These are phyloP conservation scores for Conus ventricosus DNA, from an alignment of 1,140 invertebrate genomes.

Conservation along the genomic window DNA sequence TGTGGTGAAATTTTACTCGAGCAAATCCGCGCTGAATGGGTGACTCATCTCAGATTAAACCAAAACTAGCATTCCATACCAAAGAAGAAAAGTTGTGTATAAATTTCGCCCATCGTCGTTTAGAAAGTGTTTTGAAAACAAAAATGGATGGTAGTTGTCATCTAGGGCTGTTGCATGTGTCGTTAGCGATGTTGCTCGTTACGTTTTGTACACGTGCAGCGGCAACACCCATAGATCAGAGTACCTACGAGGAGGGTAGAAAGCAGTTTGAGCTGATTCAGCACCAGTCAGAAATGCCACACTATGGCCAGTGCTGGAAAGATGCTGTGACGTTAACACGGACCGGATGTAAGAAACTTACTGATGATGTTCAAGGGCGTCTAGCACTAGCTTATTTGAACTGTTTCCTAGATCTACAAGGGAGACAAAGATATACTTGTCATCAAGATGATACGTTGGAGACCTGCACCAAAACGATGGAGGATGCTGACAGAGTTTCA, in stretches of 20 bases:
- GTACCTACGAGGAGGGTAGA: slow-evolving; percentile 59
- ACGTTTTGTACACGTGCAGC: not conserved
- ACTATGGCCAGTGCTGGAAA: slow-evolving; percentile 81
- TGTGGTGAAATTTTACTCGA: no score
- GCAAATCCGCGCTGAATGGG: no score
- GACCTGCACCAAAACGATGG: slow-evolving; percentile 79
- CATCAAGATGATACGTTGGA: slow-evolving; percentile 68
- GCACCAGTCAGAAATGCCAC: slow-evolving; percentile 72
- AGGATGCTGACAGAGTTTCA: slow-evolving; percentile 79
- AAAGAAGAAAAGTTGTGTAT: no score
- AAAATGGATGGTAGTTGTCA: no score
- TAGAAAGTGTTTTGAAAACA: no score
- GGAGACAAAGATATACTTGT: slow-evolving; percentile 77
- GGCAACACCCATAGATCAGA: slow-evolving; percentile 33
- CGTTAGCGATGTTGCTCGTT: not conserved
- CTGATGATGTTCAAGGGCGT: slow-evolving; percentile 79
- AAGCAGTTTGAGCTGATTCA: slow-evolving; percentile 63
- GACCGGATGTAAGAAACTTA: slow-evolving; percentile 78
- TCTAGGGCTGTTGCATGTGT: no score
- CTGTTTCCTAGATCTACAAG: slow-evolving; percentile 82
- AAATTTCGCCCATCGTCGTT: no score
- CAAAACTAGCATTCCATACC: no score
- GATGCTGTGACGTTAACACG: slow-evolving; percentile 77
- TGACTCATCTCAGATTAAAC: no score
- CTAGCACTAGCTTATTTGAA: slow-evolving; percentile 81